Conservation (phyloP, 2,888 invertebrate species). For the Phaonia tiefii region DNA sequence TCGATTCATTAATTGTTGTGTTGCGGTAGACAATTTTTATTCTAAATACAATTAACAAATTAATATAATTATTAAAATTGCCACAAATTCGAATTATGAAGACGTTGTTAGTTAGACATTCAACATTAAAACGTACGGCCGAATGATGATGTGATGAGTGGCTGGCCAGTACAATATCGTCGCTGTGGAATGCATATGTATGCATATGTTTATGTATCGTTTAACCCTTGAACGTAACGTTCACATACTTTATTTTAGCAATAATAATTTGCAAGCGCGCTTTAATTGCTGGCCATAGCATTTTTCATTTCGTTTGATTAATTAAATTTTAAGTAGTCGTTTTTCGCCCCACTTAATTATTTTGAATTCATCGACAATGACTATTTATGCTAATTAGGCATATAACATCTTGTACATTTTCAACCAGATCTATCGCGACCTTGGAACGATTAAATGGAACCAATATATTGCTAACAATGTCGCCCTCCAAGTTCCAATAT, state of each 20-base stretch:
- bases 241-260: conserved; percentile 47
- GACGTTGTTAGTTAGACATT: background rate
- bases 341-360: too few relatives aligned
- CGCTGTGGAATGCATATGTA: too few relatives aligned
- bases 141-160: conserved; percentile 16
- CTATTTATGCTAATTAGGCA: too few relatives aligned
- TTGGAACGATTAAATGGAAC: too few relatives aligned
- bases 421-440: too few relatives aligned
- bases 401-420: too few relatives aligned
- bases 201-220: too few relatives aligned
- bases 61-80: conserved; percentile 49
- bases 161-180: conserved; percentile 42
- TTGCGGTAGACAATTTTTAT: too few relatives aligned
- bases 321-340: conserved; percentile 6
- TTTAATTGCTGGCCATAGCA: conserved; percentile 34
- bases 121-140: background rate
- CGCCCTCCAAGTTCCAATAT: too few relatives aligned
- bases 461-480: too few relatives aligned
- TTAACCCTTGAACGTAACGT: conserved; percentile 51
- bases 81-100: conserved; percentile 1
- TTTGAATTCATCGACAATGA: too few relatives aligned
- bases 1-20: too few relatives aligned
- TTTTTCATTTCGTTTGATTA: conserved; percentile 11
- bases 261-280: conserved; percentile 43
- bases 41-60: conserved; percentile 58